phyloP scores from a whole-genome alignment of 2,113 vertebrate genomes.

The Salvator merianae region DNA sequence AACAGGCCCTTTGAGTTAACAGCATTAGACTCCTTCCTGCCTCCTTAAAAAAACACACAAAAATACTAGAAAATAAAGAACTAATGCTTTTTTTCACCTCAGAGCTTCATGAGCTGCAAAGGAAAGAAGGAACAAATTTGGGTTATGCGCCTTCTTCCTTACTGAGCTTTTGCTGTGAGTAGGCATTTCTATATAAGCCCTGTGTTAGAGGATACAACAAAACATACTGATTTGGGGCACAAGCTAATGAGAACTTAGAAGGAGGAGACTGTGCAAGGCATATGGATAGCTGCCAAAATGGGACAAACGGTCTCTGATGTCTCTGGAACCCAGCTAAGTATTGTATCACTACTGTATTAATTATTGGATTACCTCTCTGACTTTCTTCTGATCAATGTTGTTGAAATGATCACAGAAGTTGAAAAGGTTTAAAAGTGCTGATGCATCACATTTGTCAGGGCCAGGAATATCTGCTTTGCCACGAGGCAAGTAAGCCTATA shows the following conservation, averaged over 20 bases:
- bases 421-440: slow-evolving; percentile 75
- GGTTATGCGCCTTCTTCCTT: background rate
- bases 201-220: background rate
- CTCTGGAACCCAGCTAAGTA: background rate
- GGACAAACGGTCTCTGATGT: background rate
- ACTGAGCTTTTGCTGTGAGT: background rate
- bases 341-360: background rate
- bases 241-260: background rate
- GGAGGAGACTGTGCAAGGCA: background rate
- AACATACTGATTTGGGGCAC: no score
- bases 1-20: no score
- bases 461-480: slow-evolving; percentile 59
- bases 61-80: background rate
- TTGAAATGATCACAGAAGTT: slow-evolving; percentile 68
- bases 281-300: background rate
- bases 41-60: background rate
- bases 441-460: slow-evolving; percentile 60
- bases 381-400: slow-evolving; percentile 42
- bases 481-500: slow-evolving; percentile 71
- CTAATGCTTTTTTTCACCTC: background rate
- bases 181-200: background rate
- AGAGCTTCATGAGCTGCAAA: background rate
- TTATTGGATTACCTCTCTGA: slow-evolving; percentile 66
- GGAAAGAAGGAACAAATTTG: background rate
- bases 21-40: no score